Evolutionary conservation across 92 coral and sea anemone species (phyloP).

Genomic region (Phenganax marumi): DNA sequence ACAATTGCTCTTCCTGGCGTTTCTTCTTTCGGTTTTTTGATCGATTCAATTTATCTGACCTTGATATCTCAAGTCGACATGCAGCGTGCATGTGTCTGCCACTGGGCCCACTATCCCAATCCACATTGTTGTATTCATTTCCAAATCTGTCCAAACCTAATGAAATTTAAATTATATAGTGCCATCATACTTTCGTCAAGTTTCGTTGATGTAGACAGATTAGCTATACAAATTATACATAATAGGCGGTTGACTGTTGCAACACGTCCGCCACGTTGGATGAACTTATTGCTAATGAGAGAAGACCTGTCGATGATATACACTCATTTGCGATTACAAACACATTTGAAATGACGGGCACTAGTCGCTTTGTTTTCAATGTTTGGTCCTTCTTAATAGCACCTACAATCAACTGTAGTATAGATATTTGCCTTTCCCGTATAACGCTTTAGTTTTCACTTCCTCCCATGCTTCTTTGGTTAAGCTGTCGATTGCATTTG

Average conservation of each 20-base stretch:
- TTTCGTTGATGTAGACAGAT: too few species aligned
- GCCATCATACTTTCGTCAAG: neutral
- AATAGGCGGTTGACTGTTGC: too few species aligned
- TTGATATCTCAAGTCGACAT: slow-evolving; percentile 32
- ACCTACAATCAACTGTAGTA: neutral
- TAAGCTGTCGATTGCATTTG: slow-evolving; percentile 21
- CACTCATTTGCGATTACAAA: too few species aligned
- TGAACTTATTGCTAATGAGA: too few species aligned
- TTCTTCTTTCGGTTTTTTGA: slow-evolving; percentile 1
- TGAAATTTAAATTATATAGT: neutral
- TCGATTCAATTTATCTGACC: slow-evolving; percentile 27
- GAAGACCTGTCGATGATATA: too few species aligned
- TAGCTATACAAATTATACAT: too few species aligned
- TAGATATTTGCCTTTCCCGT: slow-evolving; percentile 5
- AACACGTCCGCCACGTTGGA: too few species aligned
- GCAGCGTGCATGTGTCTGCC: slow-evolving; percentile 18
- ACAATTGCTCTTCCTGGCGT: neutral
- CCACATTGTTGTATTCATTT: slow-evolving; percentile 15
- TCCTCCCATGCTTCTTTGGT: slow-evolving; percentile 21
- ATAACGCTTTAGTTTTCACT: slow-evolving; percentile 7
- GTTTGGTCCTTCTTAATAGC: neutral
- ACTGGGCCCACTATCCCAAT: slow-evolving; percentile 24
- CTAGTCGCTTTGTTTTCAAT: neutral
- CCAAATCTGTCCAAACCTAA: slow-evolving; percentile 18
- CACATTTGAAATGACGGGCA: neutral